Evolutionary conservation across 2,113 vertebrate species (phyloP), one percentile per base, ranked within the genome.

Genomic region (Stigmatopora nigra): DNA sequence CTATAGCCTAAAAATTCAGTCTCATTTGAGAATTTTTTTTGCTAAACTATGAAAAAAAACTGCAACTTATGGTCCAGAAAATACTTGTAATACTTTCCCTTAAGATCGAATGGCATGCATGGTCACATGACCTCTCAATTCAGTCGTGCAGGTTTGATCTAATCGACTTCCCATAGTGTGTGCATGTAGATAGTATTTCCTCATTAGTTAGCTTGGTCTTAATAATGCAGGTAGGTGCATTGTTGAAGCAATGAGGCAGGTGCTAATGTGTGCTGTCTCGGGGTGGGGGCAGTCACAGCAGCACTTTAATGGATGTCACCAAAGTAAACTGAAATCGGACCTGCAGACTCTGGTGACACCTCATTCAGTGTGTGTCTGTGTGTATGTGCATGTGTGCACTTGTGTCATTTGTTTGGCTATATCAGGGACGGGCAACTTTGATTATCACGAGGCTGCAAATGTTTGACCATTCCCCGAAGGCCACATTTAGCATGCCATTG

Each of bases 291-390:
- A 77, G 72, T 67, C 61, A 53, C 70, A 82, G 80, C 86, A 88
- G 35, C 77, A 81, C 84, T 88, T 88, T 88, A 88, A 89, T 89
- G 81, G 87, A 89, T 88, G 88, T 88, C 77, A 71, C 83, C 73
- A 85, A 73, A 73, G 82, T 79, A 85, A 79, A 78, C 76, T 78
- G 87, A 87, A 88, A 89, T 74, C 9, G 17, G 73, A 86, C 71
- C 80, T n/a, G 63, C 20, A 67, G 78, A 65, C 61, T 87, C 79
- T n/a, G 72, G 69, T 86, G 68, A 82, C 82, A 64, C 69, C 60
- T 44, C 61, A 35, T 55, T 47, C 57, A 68, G 61, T 58, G 13
- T 72, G 57, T 79, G 71, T 59, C 66, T 68, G 45, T 82, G 61
- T 55, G 12, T 49, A 51, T 52, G 44, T 67, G 62, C 55, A 44